Evolutionary conservation across 2,888 invertebrate genomes (phyloP).

Genomic region (Nemurella pictetii): DNA sequence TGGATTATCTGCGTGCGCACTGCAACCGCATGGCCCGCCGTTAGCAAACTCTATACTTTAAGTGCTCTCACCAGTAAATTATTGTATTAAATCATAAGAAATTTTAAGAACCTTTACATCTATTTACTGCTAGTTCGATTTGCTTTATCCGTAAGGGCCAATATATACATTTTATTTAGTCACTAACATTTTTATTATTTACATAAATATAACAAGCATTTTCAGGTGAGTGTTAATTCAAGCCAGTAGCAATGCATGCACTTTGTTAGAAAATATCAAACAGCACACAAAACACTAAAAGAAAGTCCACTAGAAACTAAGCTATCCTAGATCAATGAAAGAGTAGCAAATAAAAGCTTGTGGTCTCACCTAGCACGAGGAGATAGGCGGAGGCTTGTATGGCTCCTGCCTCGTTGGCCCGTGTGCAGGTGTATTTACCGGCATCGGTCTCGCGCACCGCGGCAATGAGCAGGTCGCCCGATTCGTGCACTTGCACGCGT

Average conservation of each 20-base stretch:
- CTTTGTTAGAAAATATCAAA: background rate
- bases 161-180: too few relatives aligned
- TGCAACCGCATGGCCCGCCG: slow-evolving; percentile 50
- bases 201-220: background rate
- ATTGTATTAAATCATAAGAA: too few relatives aligned
- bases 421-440: slow-evolving; percentile 86
- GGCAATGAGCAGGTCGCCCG: slow-evolving; percentile 85
- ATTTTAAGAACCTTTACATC: too few relatives aligned
- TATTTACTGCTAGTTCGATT: too few relatives aligned
- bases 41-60: too few relatives aligned
- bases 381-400: slow-evolving; percentile 81
- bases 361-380: slow-evolving; percentile 73
- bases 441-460: slow-evolving; percentile 81
- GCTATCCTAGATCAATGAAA: background rate
- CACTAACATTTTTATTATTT: too few relatives aligned
- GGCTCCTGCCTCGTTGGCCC: slow-evolving; percentile 87
- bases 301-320: background rate
- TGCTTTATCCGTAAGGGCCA: too few relatives aligned
- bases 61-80: too few relatives aligned
- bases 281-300: slow-evolving; percentile 7
- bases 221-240: background rate
- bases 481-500: slow-evolving; percentile 81
- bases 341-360: background rate
- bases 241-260: background rate
- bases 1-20: slow-evolving; percentile 92